Percentiles rank a stretch among this genome's conserved stretches.
These are phyloP conservation scores for Vannuccia rotundouncinata DNA, from an alignment of 2,888 invertebrate genomes.

Conservation along the genomic window DNA sequence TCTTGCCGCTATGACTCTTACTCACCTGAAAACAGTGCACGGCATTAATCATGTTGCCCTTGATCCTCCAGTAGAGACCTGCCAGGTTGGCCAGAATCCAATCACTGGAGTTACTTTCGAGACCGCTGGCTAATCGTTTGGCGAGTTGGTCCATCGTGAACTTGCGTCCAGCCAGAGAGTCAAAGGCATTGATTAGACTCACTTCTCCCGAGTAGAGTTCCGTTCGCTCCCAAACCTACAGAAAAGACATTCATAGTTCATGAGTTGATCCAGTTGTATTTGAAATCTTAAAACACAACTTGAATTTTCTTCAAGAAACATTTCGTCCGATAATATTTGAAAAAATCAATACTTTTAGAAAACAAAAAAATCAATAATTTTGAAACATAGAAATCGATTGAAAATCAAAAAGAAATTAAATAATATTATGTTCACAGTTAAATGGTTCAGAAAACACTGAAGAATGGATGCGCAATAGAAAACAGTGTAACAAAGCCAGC, in stretches of 20 bases:
- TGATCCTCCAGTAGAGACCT: slow-evolving; percentile 70
- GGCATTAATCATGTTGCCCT: slow-evolving; percentile 69
- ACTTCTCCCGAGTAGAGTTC: background rate
- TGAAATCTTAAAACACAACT: too few species aligned
- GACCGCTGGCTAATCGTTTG: slow-evolving; percentile 10
- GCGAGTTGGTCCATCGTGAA: slow-evolving; percentile 4
- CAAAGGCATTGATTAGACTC: background rate
- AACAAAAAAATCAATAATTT: too few species aligned
- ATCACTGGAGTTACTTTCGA: slow-evolving; percentile 64
- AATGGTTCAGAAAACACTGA: too few species aligned
- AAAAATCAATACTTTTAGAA: too few species aligned
- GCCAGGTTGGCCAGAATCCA: slow-evolving; percentile 75
- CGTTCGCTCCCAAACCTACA: background rate
- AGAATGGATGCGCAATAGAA: too few species aligned
- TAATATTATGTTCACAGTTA: too few species aligned
- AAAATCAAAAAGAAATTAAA: too few species aligned
- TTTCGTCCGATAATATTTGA: too few species aligned
- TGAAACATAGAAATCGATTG: too few species aligned
- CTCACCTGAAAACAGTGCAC: slow-evolving; percentile 64
- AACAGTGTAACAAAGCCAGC: too few species aligned
- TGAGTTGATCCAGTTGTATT: too few species aligned
- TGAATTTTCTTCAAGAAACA: too few species aligned
- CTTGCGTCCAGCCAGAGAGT: slow-evolving; percentile 2
- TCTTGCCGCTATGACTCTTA: background rate
- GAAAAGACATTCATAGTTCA: background rate